Base-by-base conservation (phyloP, 1,140 invertebrate genomes). In the Diorhabda carinulata region DNA sequence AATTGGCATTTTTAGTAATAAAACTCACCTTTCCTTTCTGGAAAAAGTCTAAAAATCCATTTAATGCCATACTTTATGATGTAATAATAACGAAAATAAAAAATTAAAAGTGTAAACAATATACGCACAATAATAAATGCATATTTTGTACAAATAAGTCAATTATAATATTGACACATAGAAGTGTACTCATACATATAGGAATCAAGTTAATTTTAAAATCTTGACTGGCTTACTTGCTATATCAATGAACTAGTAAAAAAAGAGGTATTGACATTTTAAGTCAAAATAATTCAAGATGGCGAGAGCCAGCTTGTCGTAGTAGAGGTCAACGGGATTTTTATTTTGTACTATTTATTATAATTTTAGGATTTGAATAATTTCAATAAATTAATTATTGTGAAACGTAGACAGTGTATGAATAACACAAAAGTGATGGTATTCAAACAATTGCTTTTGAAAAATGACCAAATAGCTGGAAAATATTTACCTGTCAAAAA, bases 1-100 rank as follows among this genome's bases (percentile, higher is more conserved):
- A 9, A 8, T 25, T 25, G 25, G 25, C 25, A 52, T 52, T n/a
- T n/a, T 52, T 6, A 8, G 62, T 47, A 44, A 43, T 45, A 45
- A 43, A 60, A 43, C 43, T 82, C 82, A 91, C 91, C 84, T 91
- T 92, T 80, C 90, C 90, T 82, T 92, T 92, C 76, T 92, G 90
- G 80, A 93, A 92, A 78, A 93, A 92, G 72, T 92, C 91, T 57
- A 93, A 84, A 77, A 92, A 92, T 57, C 88, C 87, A 76, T 87
- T 87, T 60, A 91, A 80, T 43, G 89, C 84, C 87, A 88, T 88
- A 68, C 64, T 58, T 6, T 52, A 2, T 52, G n/a, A 6, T 52
- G 47, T 52, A 52, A 8, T 52, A 52, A 52, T 52, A 52, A 8
- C 47, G 47, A 6, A 8, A 52, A 52, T 52, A 52, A 52, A 40